phyloP scores from a whole-genome alignment of 2,888 invertebrate genomes.

The Stomorhina lunata region DNA sequence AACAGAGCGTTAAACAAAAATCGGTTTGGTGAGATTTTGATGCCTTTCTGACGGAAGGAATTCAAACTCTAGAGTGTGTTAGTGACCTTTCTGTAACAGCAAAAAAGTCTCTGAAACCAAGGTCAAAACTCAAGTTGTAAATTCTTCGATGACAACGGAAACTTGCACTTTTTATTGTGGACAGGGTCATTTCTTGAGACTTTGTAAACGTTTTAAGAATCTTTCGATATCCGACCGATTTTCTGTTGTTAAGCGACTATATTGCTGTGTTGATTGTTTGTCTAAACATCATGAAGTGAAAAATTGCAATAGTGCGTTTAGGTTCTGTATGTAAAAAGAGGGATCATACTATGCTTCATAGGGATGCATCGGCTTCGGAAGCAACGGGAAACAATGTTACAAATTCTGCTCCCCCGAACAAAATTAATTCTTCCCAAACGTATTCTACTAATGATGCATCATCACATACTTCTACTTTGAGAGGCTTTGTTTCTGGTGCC shows the following conservation, averaged over 20 bases:
- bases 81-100: too few relatives aligned
- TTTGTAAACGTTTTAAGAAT: not conserved
- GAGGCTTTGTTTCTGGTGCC: too few relatives aligned
- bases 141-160: not conserved
- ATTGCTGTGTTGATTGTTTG: constrained; percentile 26
- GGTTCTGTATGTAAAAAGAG: not conserved
- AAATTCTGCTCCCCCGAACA: too few relatives aligned
- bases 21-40: not conserved
- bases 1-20: not conserved
- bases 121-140: not conserved
- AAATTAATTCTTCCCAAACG: too few relatives aligned
- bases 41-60: not conserved
- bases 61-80: too few relatives aligned
- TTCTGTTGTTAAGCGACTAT: not conserved
- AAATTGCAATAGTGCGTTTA: not conserved
- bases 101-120: not conserved
- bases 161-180: not conserved
- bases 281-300: not conserved
- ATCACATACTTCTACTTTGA: too few relatives aligned
- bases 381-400: too few relatives aligned
- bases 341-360: not conserved
- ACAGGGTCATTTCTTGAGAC: not conserved
- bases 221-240: not conserved
- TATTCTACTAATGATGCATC: too few relatives aligned
- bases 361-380: not conserved